Evolutionary conservation across 2,797 vertebrate species (phyloP).

Genomic region (Labeo calbasu): DNA sequence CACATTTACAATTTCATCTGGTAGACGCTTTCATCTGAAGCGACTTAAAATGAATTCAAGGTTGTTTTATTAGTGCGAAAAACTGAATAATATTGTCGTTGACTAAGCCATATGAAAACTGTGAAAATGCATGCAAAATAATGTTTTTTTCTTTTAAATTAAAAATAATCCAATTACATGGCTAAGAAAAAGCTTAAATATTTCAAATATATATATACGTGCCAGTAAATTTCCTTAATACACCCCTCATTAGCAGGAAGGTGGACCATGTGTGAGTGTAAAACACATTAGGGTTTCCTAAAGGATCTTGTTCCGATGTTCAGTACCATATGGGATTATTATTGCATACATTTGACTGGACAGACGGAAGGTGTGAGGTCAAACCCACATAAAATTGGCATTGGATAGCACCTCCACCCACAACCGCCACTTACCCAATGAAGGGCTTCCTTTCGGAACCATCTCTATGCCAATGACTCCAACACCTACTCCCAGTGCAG

Average conservation of each 20-base stretch:
- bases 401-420: slow-evolving; percentile 34
- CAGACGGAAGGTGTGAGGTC: slow-evolving; percentile 28
- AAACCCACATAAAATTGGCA: slow-evolving; percentile 18
- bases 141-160: no score
- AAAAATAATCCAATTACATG: not conserved
- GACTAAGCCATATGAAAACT: not conserved
- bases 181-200: not conserved
- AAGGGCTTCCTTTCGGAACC: slow-evolving; percentile 22
- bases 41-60: not conserved
- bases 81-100: not conserved
- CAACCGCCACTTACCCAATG: not conserved
- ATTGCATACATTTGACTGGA: slow-evolving; percentile 22
- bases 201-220: no score
- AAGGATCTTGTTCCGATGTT: not conserved
- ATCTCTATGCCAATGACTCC: slow-evolving; percentile 5
- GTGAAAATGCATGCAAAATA: not conserved
- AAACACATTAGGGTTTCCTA: slow-evolving; percentile 8
- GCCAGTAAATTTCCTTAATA: not conserved
- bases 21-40: not conserved
- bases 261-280: not conserved
- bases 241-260: not conserved
- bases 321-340: slow-evolving; percentile 37
- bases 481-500: slow-evolving; percentile 27
- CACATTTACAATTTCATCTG: not conserved
- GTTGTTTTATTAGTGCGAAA: not conserved